Evolutionary conservation across 2,888 invertebrate species (phyloP).

Genomic region (Spisula solida): DNA sequence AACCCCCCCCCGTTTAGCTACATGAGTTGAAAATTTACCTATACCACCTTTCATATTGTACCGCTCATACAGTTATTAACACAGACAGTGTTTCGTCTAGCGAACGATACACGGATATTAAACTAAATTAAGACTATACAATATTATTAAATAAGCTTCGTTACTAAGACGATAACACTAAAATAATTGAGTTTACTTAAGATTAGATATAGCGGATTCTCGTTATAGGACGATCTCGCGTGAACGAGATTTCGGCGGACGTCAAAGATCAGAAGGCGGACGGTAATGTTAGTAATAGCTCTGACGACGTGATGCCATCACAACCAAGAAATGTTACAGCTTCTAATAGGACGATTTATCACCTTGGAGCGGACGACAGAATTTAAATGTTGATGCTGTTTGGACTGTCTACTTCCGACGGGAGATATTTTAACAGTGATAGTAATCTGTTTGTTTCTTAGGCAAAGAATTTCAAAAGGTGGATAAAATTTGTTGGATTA

Average conservation of each 20-base stretch:
- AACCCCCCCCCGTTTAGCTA: too few species aligned
- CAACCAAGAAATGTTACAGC: constrained; percentile 58
- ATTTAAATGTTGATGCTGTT: constrained; percentile 71
- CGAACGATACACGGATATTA: constrained; percentile 1
- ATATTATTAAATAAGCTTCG: neutral
- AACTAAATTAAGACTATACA: neutral
- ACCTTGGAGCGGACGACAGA: constrained; percentile 68
- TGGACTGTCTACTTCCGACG: constrained; percentile 66
- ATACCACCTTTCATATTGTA: too few species aligned
- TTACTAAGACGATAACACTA: neutral
- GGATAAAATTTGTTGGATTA: constrained; percentile 57
- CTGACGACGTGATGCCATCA: constrained; percentile 57
- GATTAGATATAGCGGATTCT: constrained; percentile 1
- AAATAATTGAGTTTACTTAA: constrained; percentile 22
- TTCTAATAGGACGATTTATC: constrained; percentile 67
- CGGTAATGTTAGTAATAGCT: constrained; percentile 56
- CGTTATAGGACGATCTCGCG: constrained; percentile 26
- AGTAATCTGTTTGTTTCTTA: constrained; percentile 63
- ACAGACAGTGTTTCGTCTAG: neutral
- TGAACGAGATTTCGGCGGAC: constrained; percentile 35
- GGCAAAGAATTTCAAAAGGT: constrained; percentile 66
- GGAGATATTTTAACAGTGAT: constrained; percentile 56
- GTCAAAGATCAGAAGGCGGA: constrained; percentile 35
- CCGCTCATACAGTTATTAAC: too few species aligned
- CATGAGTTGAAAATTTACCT: too few species aligned